These are phyloP conservation scores for Bovichtus diacanthus DNA, from an alignment of 2,797 vertebrate genomes.

Conservation along the genomic window DNA sequence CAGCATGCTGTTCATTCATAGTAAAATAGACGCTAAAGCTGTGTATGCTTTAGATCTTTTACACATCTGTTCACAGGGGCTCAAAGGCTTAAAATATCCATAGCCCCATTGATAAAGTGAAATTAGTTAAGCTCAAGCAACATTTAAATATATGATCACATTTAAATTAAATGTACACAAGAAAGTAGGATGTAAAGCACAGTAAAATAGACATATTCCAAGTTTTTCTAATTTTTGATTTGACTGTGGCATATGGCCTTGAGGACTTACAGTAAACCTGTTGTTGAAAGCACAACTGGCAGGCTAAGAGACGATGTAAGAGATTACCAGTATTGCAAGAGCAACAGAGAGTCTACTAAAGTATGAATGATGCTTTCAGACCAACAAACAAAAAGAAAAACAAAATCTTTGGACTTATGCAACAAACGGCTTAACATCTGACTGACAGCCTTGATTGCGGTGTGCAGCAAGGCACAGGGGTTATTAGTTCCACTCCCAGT, in stretches of 20 bases:
- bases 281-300: background rate
- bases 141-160: background rate
- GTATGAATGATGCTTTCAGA: conserved; percentile 27
- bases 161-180: background rate
- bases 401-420: background rate
- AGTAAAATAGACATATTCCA: background rate
- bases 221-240: too few species aligned
- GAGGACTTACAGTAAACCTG: too few species aligned
- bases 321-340: background rate
- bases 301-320: background rate
- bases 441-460: background rate
- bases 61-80: background rate
- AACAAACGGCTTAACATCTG: background rate
- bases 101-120: background rate
- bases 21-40: too few species aligned
- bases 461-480: background rate
- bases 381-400: background rate
- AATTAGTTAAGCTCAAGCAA: background rate
- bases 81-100: background rate
- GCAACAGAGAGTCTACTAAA: background rate
- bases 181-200: background rate
- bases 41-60: background rate
- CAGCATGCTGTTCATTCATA: too few species aligned
- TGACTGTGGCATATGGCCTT: too few species aligned
- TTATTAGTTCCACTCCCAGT: conserved; percentile 3